Evolutionary conservation across 2,113 vertebrate species (phyloP), one percentile per base, ranked within the genome.

Genomic region (Rhineura floridana): DNA sequence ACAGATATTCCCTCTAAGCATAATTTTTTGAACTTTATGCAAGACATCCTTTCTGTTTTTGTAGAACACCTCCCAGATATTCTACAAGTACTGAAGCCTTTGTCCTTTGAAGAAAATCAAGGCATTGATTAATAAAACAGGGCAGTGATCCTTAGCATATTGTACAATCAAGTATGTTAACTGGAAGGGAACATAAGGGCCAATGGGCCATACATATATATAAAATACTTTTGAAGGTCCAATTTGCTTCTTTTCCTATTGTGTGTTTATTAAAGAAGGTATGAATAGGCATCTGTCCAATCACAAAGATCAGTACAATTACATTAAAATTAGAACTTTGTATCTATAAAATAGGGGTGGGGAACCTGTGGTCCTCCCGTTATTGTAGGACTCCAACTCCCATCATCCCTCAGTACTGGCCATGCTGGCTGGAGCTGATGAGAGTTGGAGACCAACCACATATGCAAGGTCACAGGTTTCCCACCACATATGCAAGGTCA

Each of bases 321-420:
- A 7, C 82, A 69, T 81, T 89, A 39, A 55, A 93, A 55, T 4
- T 50, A 46, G 15, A 89, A 87, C 81, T 88, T 80, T 46, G 76
- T 15, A 25, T 1, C 0, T 83, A 6, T 50, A 28, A 87, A n/a
- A n/a, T n/a, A n/a, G n/a, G n/a, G n/a, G n/a, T n/a, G n/a, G n/a
- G n/a, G n/a, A n/a, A n/a, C n/a, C n/a, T n/a, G n/a, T n/a, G n/a
- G n/a, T n/a, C n/a, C n/a, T n/a, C n/a, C n/a, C n/a, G n/a, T n/a
- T n/a, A n/a, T n/a, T n/a, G n/a, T n/a, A n/a, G n/a, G n/a, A n/a
- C n/a, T n/a, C n/a, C n/a, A n/a, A n/a, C n/a, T n/a, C n/a, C n/a
- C n/a, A n/a, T n/a, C n/a, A n/a, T n/a, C n/a, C n/a, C n/a, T n/a
- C n/a, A n/a, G n/a, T n/a, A n/a, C n/a, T n/a, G n/a, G n/a, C n/a